Base-by-base conservation (phyloP, 2,888 invertebrate genomes). In the Xestia c-nigrum region DNA sequence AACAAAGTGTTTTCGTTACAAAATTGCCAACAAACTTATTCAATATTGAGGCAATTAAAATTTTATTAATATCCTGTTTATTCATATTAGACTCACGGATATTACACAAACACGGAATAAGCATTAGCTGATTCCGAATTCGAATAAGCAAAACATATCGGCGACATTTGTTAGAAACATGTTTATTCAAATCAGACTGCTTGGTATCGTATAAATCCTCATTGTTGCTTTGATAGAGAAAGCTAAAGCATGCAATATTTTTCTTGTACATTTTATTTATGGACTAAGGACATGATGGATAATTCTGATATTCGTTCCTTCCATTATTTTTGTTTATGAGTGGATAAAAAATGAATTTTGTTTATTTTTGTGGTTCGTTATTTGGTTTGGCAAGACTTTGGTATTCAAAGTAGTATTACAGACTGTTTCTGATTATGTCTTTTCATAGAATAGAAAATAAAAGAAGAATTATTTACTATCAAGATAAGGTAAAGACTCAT, bases 101-200 rank as follows among this genome's bases (percentile, higher is more conserved):
- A 80, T 84, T 80, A 64, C 24, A 80, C 77, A 74, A 84, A 90
- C 86, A 88, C 52, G 84, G 83, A 88, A 89, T 84, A 74, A 86
- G 87, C 83, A 90, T 91, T 89, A 91, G 79, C 76, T 40, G 76
- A 81, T 81, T 87, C 78, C 72, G 70, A 88, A 87, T 85, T 76
- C 70, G 74, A 80, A 83, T 85, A 76, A 84, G 81, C 88, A 81
- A 87, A 88, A 86, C 81, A 80, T 82, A 85, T 87, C 79, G 81
- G 81, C 75, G 77, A 87, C 86, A 85, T 87, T 87, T 75, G 74
- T 79, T 86, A 40, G 81, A 81, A 72, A 85, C 81, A 82, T 80
- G 85, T 74, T 86, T 86, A 85, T 84, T 86, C 78, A 85, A 88
- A 88, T 84, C 81, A 80, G 74, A 78, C 72, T 52, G 72, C 67